Evolutionary conservation across 2,113 vertebrate species (phyloP), one percentile per base, ranked within the genome.

Genomic region (Nycticebus coucang): DNA sequence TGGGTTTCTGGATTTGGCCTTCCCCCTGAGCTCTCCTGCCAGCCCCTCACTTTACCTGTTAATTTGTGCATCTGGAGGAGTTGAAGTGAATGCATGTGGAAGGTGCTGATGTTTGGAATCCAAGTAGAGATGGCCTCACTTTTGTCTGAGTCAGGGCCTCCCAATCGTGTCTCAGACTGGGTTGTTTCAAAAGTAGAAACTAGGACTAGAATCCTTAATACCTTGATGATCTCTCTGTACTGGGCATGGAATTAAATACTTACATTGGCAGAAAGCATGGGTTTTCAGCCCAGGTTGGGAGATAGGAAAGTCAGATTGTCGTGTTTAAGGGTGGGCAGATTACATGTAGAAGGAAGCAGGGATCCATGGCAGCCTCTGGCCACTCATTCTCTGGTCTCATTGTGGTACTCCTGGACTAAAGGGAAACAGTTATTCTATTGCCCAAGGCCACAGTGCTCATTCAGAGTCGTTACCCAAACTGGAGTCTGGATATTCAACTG

Each of bases 251-350:
- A 97, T 98, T 97, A 97, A 98, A 97, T 98, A 98, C 98, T 98
- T 98, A 97, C 97, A 93, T 98, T 98, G 98, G 97, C 97, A 98
- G 96, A 95, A 97, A 96, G 71, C 88, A 33, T 41, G 35, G 74
- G 77, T 95, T 98, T 91, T 96, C 96, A 95, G 92, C 82, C 95
- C 33, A 2, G 95, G 95, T 85, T 98, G 85, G 94, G 94, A 98
- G 97, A 98, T 94, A 89, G 92, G 96, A 96, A 97, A 93, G 57
- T 41, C 68, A 86, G 71, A 33, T 37, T 95, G 57, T n/a, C 17
- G 37, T 77, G 91, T 93, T 90, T 77, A 89, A 85, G 21, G 6
- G 28, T 41, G 3, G 3, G 71, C 53, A 22, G 66, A 33, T n/a
- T 96, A 22, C 66, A 87, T 83, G 10, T 0, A 0, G 71, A 95